Conservation (phyloP, 2,113 vertebrate genomes). For the Psettodes erumei region DNA sequence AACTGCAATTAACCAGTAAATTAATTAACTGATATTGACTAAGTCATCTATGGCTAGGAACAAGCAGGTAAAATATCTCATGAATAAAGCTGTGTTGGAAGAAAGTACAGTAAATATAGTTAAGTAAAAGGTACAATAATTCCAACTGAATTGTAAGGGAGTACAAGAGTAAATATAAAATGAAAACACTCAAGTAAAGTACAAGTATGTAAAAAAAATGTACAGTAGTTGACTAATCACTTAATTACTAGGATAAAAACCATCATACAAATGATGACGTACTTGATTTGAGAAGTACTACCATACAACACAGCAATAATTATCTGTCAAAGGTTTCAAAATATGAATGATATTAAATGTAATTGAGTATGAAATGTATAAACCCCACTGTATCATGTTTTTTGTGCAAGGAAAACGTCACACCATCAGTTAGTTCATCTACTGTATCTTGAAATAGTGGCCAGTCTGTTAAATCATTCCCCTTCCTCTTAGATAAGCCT, state of each 20-base stretch:
- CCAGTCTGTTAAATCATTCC: background rate
- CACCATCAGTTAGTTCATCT: background rate
- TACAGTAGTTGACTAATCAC: background rate
- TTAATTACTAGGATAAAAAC: background rate
- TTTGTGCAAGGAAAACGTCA: background rate
- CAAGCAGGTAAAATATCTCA: conserved; percentile 10
- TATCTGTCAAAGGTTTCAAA: background rate
- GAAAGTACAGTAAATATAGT: background rate
- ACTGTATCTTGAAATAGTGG: background rate
- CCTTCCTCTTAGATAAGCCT: too few species aligned
- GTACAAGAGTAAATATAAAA: background rate
- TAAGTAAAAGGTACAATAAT: background rate
- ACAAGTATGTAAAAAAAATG: too few species aligned
- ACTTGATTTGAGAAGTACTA: background rate
- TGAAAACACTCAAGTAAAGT: background rate
- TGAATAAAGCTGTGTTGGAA: background rate
- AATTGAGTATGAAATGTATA: background rate
- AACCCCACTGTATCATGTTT: background rate
- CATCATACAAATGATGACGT: background rate
- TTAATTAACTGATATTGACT: conserved; percentile 10
- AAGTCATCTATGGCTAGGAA: background rate
- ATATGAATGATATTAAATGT: background rate
- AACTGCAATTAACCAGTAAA: conserved; percentile 17
- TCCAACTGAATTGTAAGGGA: background rate
- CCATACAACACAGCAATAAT: background rate